A percentile compares a stretch with the other conserved stretches of the same genome.
These are phyloP conservation scores for Agapornis canus DNA, from an alignment of 2,797 vertebrate genomes.

Conservation along the genomic window DNA sequence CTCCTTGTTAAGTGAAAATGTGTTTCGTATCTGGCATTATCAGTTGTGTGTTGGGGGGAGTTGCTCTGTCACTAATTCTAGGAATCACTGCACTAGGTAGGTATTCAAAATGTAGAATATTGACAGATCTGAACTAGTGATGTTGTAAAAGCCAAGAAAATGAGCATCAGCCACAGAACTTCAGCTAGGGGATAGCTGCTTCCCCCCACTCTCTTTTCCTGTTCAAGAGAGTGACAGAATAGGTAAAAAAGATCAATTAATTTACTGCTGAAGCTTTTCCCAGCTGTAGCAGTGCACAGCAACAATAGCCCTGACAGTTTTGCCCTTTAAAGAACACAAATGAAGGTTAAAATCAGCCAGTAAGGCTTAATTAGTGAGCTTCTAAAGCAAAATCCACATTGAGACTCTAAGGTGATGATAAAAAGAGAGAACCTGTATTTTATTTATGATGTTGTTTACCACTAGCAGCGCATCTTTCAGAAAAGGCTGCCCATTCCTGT, in stretches of 20 bases:
- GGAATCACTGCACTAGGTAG: not conserved
- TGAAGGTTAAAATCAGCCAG: conserved; percentile 1
- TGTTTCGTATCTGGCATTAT: not conserved
- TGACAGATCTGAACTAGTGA: not conserved
- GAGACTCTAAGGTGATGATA: not conserved
- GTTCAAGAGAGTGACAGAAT: not conserved
- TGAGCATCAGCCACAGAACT: not conserved
- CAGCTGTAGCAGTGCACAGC: not conserved
- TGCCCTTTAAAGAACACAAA: not conserved
- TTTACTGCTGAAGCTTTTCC: not conserved
- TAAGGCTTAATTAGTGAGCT: conserved; percentile 17
- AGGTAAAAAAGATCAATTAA: not conserved
- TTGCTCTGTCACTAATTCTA: not conserved
- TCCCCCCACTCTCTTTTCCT: not conserved
- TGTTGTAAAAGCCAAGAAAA: not conserved
- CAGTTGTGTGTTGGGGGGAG: not conserved
- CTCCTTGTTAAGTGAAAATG: not conserved
- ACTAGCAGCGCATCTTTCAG: not conserved
- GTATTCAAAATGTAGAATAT: not conserved
- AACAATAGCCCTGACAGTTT: not conserved
- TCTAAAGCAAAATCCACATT: not conserved
- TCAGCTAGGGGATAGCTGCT: not conserved
- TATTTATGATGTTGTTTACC: not conserved
- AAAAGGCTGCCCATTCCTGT: not conserved
- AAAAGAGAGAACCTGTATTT: not conserved